These are phyloP conservation scores for Malurus splendens DNA, from an alignment of 2,797 vertebrate species.

Conservation along the genomic window DNA sequence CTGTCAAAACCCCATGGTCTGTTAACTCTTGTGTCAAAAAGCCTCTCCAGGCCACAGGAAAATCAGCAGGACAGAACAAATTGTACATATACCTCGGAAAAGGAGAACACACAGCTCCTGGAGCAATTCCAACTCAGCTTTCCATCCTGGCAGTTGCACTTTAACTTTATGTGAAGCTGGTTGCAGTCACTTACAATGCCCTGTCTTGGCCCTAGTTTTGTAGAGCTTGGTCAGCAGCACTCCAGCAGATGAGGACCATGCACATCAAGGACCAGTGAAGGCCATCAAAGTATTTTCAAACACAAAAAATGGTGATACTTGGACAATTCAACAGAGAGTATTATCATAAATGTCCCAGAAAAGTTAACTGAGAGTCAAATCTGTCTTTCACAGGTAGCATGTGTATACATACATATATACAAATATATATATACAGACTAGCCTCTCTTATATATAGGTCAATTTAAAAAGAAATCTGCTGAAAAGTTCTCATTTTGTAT, in stretches of 20 bases:
- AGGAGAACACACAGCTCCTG: neutral
- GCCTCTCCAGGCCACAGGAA: neutral
- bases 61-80: neutral
- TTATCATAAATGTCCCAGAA: neutral
- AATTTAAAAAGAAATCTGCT: neutral
- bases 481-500: neutral
- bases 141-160: neutral
- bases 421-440: neutral
- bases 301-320: neutral
- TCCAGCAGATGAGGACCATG: neutral
- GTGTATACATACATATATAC: neutral
- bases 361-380: neutral
- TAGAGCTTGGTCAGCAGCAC: neutral
- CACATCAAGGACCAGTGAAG: neutral
- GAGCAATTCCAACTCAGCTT: neutral
- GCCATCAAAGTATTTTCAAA: neutral
- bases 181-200: neutral
- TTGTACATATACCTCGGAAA: accelerated
- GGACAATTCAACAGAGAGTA: neutral
- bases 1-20: neutral
- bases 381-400: neutral
- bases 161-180: neutral
- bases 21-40: neutral
- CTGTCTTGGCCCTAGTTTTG: neutral
- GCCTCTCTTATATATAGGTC: neutral